A percentile compares a stretch with the other conserved stretches of the same genome.
phyloP scores from a whole-genome alignment of 2,888 invertebrate species.

The Oxyscelio sp. region DNA sequence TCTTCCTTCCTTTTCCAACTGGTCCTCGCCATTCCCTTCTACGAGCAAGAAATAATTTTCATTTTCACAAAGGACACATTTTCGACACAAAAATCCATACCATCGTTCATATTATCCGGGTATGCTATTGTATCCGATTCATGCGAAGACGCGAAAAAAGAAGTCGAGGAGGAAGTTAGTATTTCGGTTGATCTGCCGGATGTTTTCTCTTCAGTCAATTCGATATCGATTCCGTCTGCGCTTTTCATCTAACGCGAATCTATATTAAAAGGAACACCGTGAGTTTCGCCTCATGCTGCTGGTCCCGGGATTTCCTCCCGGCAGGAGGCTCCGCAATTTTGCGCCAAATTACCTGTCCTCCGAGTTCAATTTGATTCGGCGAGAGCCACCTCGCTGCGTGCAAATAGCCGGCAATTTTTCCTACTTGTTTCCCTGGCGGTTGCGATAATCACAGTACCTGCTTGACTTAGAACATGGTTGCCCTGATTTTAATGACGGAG shows the following conservation, averaged over 20 bases:
- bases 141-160: conserved; percentile 59
- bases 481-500: not conserved
- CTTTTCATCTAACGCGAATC: conserved; percentile 62
- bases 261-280: conserved; percentile 70
- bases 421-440: not conserved
- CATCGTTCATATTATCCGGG: conserved; percentile 65
- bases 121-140: conserved; percentile 56
- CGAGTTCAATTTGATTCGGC: conserved; percentile 34
- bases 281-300: conserved; percentile 51
- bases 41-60: not conserved
- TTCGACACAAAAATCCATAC: conserved; percentile 17
- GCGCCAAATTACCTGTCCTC: conserved; percentile 41
- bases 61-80: not conserved
- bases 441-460: not conserved
- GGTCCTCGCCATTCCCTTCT: no score
- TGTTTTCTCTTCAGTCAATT: conserved; percentile 72
- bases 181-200: conserved; percentile 71
- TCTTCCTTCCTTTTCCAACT: no score
- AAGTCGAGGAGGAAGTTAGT: conserved; percentile 62
- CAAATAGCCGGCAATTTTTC: not conserved
- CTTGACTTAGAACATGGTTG: not conserved
- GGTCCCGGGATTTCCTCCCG: conserved; percentile 47
- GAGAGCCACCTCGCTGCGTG: not conserved
- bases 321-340: conserved; percentile 41
- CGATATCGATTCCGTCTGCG: conserved; percentile 68